Conservation (phyloP, 2,113 vertebrate species). For the Charina bottae region DNA sequence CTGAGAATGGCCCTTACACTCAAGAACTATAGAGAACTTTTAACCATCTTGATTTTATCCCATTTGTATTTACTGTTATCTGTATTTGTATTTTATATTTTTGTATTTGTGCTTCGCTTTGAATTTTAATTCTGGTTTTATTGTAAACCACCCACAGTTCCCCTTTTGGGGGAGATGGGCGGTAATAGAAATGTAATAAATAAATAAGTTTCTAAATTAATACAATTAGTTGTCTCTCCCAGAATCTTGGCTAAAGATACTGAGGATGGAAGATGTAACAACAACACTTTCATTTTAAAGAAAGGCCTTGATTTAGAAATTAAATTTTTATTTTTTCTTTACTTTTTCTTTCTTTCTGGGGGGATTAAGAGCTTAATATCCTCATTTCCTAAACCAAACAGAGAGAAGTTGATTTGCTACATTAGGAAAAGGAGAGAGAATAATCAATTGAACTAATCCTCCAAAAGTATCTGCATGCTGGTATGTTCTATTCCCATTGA, state of each 20-base stretch:
- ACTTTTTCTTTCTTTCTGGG: not conserved
- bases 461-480: not conserved
- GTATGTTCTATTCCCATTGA: not conserved
- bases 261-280: constrained; percentile 64
- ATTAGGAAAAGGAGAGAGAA: constrained; percentile 13
- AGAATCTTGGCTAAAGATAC: constrained; percentile 54
- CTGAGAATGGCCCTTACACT: too few relatives aligned
- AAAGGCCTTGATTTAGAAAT: constrained; percentile 13
- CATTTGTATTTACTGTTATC: too few relatives aligned
- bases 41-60: too few relatives aligned
- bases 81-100: too few relatives aligned
- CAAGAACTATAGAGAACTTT: too few relatives aligned
- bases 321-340: not conserved
- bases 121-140: too few relatives aligned
- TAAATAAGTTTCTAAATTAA: constrained; percentile 68
- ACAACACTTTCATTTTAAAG: constrained; percentile 59
- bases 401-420: constrained; percentile 44
- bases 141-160: too few relatives aligned
- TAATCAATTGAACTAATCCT: constrained; percentile 20
- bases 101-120: too few relatives aligned
- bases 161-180: too few relatives aligned
- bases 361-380: constrained; percentile 51
- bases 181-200: too few relatives aligned
- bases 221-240: constrained; percentile 64
- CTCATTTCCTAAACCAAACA: constrained; percentile 38